Base-by-base conservation (phyloP, 2,113 vertebrate genomes). In the Empidonax alnorum region DNA sequence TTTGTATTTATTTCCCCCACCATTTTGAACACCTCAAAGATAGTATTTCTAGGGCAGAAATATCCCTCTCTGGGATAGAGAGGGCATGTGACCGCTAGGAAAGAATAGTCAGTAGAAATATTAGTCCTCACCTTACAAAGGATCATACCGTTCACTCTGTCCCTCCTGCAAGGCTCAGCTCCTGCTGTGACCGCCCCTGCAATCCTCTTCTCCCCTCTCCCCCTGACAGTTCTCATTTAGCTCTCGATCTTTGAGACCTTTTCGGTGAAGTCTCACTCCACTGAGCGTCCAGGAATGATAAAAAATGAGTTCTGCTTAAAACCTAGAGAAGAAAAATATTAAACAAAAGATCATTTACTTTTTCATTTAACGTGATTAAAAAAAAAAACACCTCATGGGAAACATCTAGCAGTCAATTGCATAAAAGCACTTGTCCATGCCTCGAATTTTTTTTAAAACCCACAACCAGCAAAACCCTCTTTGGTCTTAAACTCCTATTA, bases 401-500 rank as follows among this genome's bases (percentile, higher is more conserved):
- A 90, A 56, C 35, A 78, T 42, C 46, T 42, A 86, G 21, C 46
- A 56, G 75, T 74, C 37, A 49, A 61, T 28, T 52, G 52, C 37
- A 91, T 55, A 66, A 81, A 91, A 73, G 52, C 49, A 33, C 4
- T 74, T 89, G 61, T 78, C 59, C 55, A 78, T 85, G 71, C 55
- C 41, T 93, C 73, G 33, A 84, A 20, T 66, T 37, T 93, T 84
- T 79, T 87, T 62, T 8, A 39, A 90, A 94, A 52, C 20, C 30
- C 59, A 47, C 0, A 1, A 20, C 28, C 18, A 89, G 47, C 52
- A 90, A 74, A 89, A 31, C 50, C 31, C n/a, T 86, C 61, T 93
- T 93, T 87, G 76, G 72, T 86, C 73, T 81, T 94, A 72, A 89
- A 92, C n/a, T 92, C 68, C n/a, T 68, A 15, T 65, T 92, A 84